Evolutionary conservation across 2,113 vertebrate genomes (phyloP), one percentile per base, ranked within the genome.

Genomic region (Petrocephalus microphthalmus): DNA sequence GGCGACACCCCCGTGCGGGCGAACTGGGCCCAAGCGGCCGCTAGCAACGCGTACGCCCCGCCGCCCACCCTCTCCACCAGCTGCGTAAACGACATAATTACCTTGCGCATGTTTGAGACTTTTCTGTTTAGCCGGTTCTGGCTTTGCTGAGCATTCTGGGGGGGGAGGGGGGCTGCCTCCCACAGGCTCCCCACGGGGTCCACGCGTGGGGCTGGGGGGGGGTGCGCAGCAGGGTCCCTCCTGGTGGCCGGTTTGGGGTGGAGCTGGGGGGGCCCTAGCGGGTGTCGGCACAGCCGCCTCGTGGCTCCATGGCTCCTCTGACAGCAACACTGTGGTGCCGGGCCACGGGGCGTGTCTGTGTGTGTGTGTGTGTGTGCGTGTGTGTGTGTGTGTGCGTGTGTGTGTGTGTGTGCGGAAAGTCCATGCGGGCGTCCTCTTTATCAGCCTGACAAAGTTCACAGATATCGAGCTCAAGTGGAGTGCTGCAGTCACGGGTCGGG

Each of bases 371-470:
- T n/a, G n/a, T n/a, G n/a, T n/a, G n/a, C n/a, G n/a, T n/a, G n/a
- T n/a, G n/a, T n/a, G n/a, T 89, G 86, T 90, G 90, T 86, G 89
- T 89, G 87, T 74, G 87, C 60, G 87, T 45, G 89, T 22, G 87
- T 25, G 87, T 29, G 87, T 37, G 82, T 7, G 88, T 57, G 90
- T 89, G 93, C 93, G 91, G 86, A 94, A 92, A 95, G 93, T 94
- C 94, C 92, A 92, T 95, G 90, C 89, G 91, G 90, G 88, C 93
- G 93, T 91, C 93, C 93, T 92, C 92, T 95, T 94, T 96, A 96
- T 96, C 95, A 95, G 90, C 93, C 94, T 96, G 93, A 95, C 97
- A 97, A 96, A 97, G 96, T 97, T 97, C 97, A 98, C 91, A 91
- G 93, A 95, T 96, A 95, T 93, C 94, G 91, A 92, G 93, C 94